A percentile compares a stretch with the other conserved stretches of the same genome.
Evolutionary conservation across 2,888 invertebrate genomes (phyloP).

Genomic region (Amphipoea lucens): DNA sequence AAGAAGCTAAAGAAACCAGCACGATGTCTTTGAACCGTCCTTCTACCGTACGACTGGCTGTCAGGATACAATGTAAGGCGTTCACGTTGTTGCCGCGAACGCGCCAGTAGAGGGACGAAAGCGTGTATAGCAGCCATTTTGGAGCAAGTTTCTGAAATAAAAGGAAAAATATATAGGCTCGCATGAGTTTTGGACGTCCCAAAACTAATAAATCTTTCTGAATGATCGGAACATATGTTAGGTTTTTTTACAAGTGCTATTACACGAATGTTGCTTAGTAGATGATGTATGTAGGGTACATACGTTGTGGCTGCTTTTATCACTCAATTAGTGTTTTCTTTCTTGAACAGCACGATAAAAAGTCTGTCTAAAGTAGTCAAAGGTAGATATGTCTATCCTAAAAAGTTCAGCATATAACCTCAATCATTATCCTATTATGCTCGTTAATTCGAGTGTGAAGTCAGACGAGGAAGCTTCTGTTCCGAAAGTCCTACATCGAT

Average conservation of each 20-base stretch:
- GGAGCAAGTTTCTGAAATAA: conserved; percentile 92
- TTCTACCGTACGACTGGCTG: conserved; percentile 85
- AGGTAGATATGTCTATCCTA: background rate
- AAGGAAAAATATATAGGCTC: background rate
- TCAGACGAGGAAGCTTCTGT: background rate
- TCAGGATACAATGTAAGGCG: conserved; percentile 92
- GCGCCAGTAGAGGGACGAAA: conserved; percentile 95
- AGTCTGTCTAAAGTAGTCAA: background rate
- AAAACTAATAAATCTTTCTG: background rate
- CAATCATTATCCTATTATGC: background rate
- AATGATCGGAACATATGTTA: background rate
- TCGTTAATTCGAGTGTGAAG: background rate
- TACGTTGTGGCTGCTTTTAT: too few species aligned
- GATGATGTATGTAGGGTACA: background rate
- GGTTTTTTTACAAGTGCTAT: background rate
- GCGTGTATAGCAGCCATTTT: conserved; percentile 93
- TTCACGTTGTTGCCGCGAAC: conserved; percentile 92
- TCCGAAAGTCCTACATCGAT: background rate
- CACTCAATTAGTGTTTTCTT: too few species aligned
- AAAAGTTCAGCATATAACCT: background rate
- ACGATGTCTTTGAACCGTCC: conserved; percentile 92
- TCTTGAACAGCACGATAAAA: background rate
- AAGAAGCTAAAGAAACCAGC: conserved; percentile 92
- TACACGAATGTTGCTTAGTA: background rate
- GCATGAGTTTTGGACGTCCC: background rate